These are phyloP conservation scores for Ceyx margarethae DNA, from an alignment of 2,113 vertebrate species.

Conservation along the genomic window DNA sequence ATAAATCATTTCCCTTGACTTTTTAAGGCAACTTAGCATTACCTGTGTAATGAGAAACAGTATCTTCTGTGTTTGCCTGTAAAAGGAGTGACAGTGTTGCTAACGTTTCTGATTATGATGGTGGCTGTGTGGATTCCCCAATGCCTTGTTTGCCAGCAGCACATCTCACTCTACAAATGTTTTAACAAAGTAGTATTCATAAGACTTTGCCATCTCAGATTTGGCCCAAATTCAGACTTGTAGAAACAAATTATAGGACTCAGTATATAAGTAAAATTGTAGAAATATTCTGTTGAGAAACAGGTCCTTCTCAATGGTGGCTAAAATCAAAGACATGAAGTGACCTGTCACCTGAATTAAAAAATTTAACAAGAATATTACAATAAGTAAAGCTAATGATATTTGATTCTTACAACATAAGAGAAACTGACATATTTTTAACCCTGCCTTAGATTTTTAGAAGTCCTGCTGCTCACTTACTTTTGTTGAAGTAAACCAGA, in stretches of 20 bases:
- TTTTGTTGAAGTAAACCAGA: neutral
- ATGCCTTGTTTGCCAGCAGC: neutral
- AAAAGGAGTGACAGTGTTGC: neutral
- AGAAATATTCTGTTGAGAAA: neutral
- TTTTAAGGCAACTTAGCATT: neutral
- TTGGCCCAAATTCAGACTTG: neutral
- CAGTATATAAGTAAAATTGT: neutral
- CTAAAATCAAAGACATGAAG: neutral
- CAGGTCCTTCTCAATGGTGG: neutral
- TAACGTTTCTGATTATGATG: neutral
- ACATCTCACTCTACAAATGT: neutral
- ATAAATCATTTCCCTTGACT: neutral
- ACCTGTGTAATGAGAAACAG: neutral
- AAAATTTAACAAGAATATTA: neutral
- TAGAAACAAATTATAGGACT: neutral
- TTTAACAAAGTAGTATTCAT: neutral
- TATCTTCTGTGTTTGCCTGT: neutral
- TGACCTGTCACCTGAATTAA: neutral
- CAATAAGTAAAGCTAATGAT: neutral
- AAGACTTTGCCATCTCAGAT: neutral
- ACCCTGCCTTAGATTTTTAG: neutral
- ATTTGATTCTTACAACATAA: neutral
- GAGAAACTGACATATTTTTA: slow-evolving; percentile 6
- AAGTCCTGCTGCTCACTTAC: neutral
- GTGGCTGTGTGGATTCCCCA: neutral